Percentiles rank a stretch among this genome's conserved stretches.
Conservation (phyloP, 2,113 vertebrate genomes). For the Pao palembangensis region DNA sequence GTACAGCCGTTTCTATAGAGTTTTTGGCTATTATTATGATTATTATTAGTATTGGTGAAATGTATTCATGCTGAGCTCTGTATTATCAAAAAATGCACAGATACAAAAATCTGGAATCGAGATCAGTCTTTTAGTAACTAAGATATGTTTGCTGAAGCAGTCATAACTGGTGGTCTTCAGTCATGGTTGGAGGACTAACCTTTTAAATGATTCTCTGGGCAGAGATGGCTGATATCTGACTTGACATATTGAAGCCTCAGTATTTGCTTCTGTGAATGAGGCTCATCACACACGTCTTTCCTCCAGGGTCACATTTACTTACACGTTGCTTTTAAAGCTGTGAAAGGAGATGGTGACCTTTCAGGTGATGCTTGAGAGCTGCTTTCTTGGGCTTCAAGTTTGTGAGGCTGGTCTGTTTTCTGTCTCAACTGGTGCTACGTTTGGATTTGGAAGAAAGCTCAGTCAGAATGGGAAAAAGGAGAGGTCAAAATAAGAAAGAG, state of each 20-base stretch:
- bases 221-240: neutral
- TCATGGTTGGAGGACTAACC: too few relatives aligned
- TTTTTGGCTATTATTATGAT: conserved; percentile 24
- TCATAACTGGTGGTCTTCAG: too few relatives aligned
- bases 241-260: too few relatives aligned
- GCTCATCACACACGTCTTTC: neutral
- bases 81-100: too few relatives aligned
- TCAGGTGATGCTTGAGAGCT: neutral
- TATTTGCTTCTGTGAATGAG: neutral
- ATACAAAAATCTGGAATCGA: neutral
- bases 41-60: neutral
- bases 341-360: conserved; percentile 4
- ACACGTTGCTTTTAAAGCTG: neutral
- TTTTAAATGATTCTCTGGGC: neutral
- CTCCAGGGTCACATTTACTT: neutral
- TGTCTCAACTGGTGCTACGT: conserved; percentile 24
- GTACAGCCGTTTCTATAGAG: neutral
- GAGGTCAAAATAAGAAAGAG: neutral
- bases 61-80: too few relatives aligned
- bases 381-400: conserved; percentile 3
- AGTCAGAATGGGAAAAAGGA: conserved; percentile 9
- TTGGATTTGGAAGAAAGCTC: conserved; percentile 41
- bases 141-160: neutral
- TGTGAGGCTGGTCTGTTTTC: neutral
- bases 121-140: neutral